These are phyloP conservation scores for Homarus gammarus DNA, from an alignment of 2,888 invertebrate genomes.

Conservation along the genomic window DNA sequence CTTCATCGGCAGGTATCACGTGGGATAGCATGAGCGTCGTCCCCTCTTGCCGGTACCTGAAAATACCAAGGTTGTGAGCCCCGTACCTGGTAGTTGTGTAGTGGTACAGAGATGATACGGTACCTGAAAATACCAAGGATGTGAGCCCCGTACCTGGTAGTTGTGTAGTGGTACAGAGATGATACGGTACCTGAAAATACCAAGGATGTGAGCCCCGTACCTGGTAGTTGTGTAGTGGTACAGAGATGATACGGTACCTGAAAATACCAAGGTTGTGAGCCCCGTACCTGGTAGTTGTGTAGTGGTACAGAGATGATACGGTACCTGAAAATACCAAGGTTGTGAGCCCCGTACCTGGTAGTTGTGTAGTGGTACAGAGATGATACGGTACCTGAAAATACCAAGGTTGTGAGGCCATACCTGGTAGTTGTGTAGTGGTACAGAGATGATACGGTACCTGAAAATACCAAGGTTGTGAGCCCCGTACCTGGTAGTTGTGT, in stretches of 20 bases:
- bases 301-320: no score
- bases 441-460: no score
- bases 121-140: constrained; percentile 33
- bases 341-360: neutral
- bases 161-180: no score
- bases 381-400: constrained; percentile 45
- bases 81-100: no score
- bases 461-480: neutral
- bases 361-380: no score
- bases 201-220: neutral
- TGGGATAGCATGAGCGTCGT: constrained; percentile 28
- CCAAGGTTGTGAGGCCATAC: neutral
- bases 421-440: no score
- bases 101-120: no score
- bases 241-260: no score
- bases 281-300: no score
- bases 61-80: neutral
- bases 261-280: neutral
- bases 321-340: constrained; percentile 42
- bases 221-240: no score
- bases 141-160: neutral
- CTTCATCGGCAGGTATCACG: constrained; percentile 41
- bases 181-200: constrained; percentile 45
- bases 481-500: no score
- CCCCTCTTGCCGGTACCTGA: constrained; percentile 57